phyloP scores from a whole-genome alignment of 2,888 invertebrate species.

The Limenitis arthemis region DNA sequence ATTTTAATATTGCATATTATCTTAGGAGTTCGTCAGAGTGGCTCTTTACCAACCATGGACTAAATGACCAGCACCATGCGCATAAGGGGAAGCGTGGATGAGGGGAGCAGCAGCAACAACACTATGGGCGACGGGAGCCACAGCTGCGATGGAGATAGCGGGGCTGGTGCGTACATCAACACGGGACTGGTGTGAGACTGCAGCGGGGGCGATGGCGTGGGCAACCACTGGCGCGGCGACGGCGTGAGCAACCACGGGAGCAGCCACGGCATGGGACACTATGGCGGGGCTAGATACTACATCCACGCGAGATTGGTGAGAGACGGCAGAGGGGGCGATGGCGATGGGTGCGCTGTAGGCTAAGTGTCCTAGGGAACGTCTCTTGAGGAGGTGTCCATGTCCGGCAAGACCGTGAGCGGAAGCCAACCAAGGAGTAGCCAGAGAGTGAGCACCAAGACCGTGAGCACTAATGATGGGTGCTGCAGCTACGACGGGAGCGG shows the following conservation, averaged over 20 bases:
- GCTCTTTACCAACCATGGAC: conserved; percentile 53
- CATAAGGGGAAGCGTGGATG: conserved; percentile 43
- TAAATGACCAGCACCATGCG: conserved; percentile 27
- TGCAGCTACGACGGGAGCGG: conserved; percentile 34
- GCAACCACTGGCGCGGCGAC: conserved; percentile 30
- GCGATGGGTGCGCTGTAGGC: conserved; percentile 37
- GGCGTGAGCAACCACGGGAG: conserved; percentile 33
- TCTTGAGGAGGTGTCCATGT: conserved; percentile 31
- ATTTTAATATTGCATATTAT: conserved; percentile 21
- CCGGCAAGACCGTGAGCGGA: conserved; percentile 21
- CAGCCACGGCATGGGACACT: conserved; percentile 30
- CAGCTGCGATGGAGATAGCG: conserved; percentile 32
- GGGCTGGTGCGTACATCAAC: conserved; percentile 43
- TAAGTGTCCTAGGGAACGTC: conserved; percentile 32
- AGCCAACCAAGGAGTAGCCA: neutral
- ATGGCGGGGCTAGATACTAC: conserved; percentile 31
- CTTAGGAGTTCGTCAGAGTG: conserved; percentile 49
- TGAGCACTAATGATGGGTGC: conserved; percentile 15
- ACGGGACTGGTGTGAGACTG: conserved; percentile 53
- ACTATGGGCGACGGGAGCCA: conserved; percentile 33
- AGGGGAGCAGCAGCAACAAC: conserved; percentile 37
- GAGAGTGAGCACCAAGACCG: conserved; percentile 8
- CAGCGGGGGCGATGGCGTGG: conserved; percentile 26
- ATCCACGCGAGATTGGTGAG: conserved; percentile 66
- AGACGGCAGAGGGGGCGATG: conserved; percentile 57